Evolutionary conservation across 2,888 invertebrate species (phyloP), one percentile per base, ranked within the genome.

Genomic region (Lasioglossum morio): DNA sequence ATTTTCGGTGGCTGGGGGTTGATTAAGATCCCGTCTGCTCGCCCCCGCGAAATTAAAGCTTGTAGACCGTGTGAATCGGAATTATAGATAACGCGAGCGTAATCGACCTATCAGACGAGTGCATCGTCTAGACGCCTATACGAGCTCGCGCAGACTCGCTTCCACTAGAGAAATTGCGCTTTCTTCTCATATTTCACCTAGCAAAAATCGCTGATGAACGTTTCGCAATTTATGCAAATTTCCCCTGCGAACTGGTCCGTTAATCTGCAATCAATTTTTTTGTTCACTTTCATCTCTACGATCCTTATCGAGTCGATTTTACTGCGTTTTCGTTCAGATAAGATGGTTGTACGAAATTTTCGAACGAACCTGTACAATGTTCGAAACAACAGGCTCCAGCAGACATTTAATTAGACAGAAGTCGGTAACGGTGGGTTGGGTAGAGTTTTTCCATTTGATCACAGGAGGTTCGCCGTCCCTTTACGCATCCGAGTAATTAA

Each of bases 1-100:
- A 86, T 86, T 86, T 86, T 77, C 69, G 82, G 85, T 77, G 80
- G 84, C 48, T 72, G 53, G 43, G n/a, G 75, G 63, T 87, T 87
- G 87, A 87, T 87, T 87, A 87, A 87, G 83, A 81, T 75, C 72
- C 69, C 43, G 48, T 46, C 76, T 48, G 46, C 75, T 53, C 19
- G 81, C n/a, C 79, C 66, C 40, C 72, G 69, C 27, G 73, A 82
- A 87, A 87, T 86, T 82, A 82, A 86, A 85, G 77, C 79, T 72
- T 57, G 53, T 82, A 66, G 60, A 34, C 82, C 79, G 77, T 77
- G 48, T 53, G 79, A 79, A 86, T 79, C 79, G 77, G 79, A 86
- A 86, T 86, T 77, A 86, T 82, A 80, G 82, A 77, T 82, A 74
- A 77, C 77, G 72, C 40, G 34, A 27, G 53, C 66, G 27, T 63